Conservation (phyloP, 2,113 vertebrate species). For the Lagenorhynchus albirostris region DNA sequence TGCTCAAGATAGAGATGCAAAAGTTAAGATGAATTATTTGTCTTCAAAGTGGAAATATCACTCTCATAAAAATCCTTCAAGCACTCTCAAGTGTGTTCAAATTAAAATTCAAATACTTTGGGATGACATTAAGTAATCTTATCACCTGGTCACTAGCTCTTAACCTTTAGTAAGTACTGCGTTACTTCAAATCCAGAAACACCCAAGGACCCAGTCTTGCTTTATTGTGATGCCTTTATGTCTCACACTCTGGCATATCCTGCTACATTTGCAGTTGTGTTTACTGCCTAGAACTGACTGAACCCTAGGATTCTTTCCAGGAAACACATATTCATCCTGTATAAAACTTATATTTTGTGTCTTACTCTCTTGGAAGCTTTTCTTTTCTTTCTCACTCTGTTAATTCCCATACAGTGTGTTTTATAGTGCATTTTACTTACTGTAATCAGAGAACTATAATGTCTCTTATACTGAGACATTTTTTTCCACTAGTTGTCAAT, state of each 20-base stretch:
- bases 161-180: neutral
- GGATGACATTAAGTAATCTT: neutral
- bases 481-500: neutral
- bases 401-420: neutral
- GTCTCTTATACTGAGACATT: neutral
- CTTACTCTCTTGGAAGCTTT: neutral
- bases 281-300: neutral
- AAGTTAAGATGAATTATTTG: neutral
- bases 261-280: neutral
- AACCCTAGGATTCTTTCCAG: neutral
- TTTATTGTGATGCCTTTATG: rapidly evolving
- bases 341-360: neutral
- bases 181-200: neutral
- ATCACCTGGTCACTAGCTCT: neutral
- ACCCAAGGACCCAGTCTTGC: neutral
- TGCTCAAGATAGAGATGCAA: neutral
- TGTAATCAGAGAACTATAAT: neutral
- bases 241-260: too few species aligned
- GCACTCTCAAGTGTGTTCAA: neutral
- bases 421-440: neutral
- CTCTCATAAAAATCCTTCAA: neutral
- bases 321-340: neutral
- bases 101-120: neutral
- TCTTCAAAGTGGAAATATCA: neutral
- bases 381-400: neutral